These are phyloP conservation scores for Thamnophis elegans DNA, from an alignment of 2,797 vertebrate species.

Conservation along the genomic window DNA sequence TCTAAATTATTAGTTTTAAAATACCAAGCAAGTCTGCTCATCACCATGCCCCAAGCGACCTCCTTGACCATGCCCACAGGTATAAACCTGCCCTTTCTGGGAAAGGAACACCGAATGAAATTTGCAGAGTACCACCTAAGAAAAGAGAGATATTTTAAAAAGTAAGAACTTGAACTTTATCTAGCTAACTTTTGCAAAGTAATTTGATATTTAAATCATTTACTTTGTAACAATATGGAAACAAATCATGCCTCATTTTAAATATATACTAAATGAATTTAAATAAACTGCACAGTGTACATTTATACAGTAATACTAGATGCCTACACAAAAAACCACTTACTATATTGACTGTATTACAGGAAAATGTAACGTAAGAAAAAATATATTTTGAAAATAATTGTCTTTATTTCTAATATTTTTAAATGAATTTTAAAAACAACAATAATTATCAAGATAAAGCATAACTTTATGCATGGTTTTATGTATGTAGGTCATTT, in stretches of 20 bases:
- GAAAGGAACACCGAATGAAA: constrained; percentile 98
- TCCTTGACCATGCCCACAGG: constrained; percentile 96
- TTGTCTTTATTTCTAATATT: not conserved
- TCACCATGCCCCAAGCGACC: constrained; percentile 96
- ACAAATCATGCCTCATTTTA: not conserved
- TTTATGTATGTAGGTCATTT: not conserved
- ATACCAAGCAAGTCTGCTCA: constrained; percentile 95
- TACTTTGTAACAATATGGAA: not conserved
- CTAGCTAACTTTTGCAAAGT: not conserved
- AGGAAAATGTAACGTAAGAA: not conserved
- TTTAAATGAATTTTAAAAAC: not conserved
- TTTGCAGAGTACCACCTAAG: constrained; percentile 92
- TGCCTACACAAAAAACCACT: not conserved
- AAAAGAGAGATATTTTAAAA: not conserved
- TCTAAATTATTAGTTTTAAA: not conserved
- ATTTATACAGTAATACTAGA: not conserved
- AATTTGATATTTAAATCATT: not conserved
- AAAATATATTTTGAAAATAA: not conserved
- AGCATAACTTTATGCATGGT: not conserved
- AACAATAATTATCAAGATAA: not conserved
- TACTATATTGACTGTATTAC: not conserved
- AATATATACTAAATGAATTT: not conserved
- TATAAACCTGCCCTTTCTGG: constrained; percentile 95
- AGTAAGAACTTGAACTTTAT: not conserved
- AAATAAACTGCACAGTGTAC: not conserved